phyloP scores from a whole-genome alignment of 2,888 invertebrate species.

The Geophilus truncorum region DNA sequence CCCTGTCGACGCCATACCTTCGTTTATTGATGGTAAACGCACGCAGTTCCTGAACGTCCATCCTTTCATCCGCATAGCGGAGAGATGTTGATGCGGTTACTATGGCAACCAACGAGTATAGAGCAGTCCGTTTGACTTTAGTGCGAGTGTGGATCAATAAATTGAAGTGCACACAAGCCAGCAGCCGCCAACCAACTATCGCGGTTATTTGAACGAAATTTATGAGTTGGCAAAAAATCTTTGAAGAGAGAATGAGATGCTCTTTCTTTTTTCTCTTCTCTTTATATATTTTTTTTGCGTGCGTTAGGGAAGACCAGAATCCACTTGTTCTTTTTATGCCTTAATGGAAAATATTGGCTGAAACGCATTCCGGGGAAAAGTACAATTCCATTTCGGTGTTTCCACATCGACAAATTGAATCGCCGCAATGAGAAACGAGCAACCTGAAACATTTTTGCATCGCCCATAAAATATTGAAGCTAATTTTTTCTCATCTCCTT shows the following conservation, averaged over 20 bases:
- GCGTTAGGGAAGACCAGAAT: background rate
- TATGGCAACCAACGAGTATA: background rate
- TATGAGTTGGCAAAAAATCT: conserved; percentile 31
- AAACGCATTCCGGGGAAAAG: background rate
- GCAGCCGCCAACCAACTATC: conserved; percentile 23
- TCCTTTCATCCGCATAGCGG: conserved; percentile 27
- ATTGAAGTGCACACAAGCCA: conserved; percentile 29
- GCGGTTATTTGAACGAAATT: conserved; percentile 28
- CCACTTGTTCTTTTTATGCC: background rate
- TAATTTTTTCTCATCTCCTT: too few relatives aligned
- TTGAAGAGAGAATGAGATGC: conserved; percentile 14
- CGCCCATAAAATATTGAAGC: too few relatives aligned
- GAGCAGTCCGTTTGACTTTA: conserved; percentile 23
- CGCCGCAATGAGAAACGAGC: background rate
- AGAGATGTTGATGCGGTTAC: conserved; percentile 21
- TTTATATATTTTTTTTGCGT: background rate
- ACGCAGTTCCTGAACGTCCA: conserved; percentile 17
- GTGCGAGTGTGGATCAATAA: conserved; percentile 25
- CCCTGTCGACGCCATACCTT: background rate
- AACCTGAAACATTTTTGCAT: background rate
- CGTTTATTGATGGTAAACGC: conserved; percentile 20
- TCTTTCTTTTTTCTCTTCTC: background rate
- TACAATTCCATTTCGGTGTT: background rate
- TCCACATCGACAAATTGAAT: background rate
- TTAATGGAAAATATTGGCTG: background rate